Evolutionary conservation across 2,797 vertebrate species (phyloP).

Genomic region (Buceros bicornis): DNA sequence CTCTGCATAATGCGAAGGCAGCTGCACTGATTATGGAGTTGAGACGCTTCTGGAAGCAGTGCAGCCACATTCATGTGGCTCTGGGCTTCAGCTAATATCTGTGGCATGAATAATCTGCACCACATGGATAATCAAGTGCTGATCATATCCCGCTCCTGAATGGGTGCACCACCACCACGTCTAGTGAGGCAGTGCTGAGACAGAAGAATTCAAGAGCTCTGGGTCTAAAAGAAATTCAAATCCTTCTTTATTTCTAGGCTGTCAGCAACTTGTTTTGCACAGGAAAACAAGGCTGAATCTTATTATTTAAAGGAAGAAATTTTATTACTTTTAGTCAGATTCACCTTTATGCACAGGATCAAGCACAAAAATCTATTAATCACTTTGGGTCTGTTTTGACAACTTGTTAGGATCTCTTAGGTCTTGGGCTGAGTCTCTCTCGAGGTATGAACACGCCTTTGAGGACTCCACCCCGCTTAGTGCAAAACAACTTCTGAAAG

Average conservation of each 20-base stretch:
- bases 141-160: not conserved
- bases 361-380: not conserved
- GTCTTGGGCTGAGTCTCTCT: not conserved
- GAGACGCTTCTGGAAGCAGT: slow-evolving; percentile 39
- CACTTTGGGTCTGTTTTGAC: not conserved
- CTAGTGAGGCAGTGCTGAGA: not conserved
- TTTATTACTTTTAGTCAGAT: not conserved
- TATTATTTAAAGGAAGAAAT: not conserved
- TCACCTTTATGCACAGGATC: not conserved
- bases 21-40: not conserved
- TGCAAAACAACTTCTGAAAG: not conserved
- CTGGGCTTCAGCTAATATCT: not conserved
- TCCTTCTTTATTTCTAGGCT: not conserved
- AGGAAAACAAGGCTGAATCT: not conserved
- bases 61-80: not conserved
- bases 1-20: not conserved
- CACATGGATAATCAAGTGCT: not conserved
- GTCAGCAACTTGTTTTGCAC: slow-evolving; percentile 12
- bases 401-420: not conserved
- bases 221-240: not conserved
- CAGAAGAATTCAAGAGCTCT: not conserved
- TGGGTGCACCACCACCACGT: not conserved
- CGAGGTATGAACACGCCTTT: accelerated
- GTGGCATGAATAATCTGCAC: slow-evolving; percentile 26
- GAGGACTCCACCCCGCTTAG: not conserved